These are phyloP conservation scores for Erythrolamprus reginae DNA, from an alignment of 2,113 vertebrate genomes.

Conservation along the genomic window DNA sequence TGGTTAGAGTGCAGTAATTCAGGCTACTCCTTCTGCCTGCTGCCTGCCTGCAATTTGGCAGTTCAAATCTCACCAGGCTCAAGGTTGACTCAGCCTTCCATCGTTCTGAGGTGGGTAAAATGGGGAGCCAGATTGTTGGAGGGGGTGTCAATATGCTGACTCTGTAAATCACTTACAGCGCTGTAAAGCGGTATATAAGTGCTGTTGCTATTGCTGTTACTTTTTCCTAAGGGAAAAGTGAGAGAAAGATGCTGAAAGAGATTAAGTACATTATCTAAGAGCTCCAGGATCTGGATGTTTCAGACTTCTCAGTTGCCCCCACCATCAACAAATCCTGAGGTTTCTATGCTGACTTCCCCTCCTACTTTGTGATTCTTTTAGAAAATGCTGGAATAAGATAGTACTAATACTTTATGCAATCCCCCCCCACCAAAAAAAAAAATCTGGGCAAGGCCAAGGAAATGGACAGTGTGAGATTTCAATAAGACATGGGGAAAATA, in stretches of 20 bases:
- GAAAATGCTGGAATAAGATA: neutral
- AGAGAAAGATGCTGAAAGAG: neutral
- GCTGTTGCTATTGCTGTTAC: too few relatives aligned
- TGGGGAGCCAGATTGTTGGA: too few relatives aligned
- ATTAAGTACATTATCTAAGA: neutral
- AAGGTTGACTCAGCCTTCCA: too few relatives aligned
- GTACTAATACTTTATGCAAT: neutral
- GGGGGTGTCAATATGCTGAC: too few relatives aligned
- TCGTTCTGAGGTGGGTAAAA: too few relatives aligned
- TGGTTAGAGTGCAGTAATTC: too few relatives aligned
- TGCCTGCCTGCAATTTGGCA: too few relatives aligned
- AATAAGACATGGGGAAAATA: neutral
- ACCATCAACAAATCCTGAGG: neutral
- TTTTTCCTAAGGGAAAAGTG: neutral
- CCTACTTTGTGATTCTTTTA: neutral
- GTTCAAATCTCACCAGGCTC: too few relatives aligned
- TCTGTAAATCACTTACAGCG: too few relatives aligned
- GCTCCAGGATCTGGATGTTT: neutral
- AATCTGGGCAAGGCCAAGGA: neutral
- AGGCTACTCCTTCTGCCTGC: too few relatives aligned
- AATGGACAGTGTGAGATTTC: neutral
- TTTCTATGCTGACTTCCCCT: neutral
- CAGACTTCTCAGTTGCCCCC: neutral
- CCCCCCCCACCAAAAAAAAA: neutral
- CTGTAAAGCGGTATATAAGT: too few relatives aligned